Evolutionary conservation across 2,113 vertebrate species (phyloP).

Genomic region (Hyla sarda): DNA sequence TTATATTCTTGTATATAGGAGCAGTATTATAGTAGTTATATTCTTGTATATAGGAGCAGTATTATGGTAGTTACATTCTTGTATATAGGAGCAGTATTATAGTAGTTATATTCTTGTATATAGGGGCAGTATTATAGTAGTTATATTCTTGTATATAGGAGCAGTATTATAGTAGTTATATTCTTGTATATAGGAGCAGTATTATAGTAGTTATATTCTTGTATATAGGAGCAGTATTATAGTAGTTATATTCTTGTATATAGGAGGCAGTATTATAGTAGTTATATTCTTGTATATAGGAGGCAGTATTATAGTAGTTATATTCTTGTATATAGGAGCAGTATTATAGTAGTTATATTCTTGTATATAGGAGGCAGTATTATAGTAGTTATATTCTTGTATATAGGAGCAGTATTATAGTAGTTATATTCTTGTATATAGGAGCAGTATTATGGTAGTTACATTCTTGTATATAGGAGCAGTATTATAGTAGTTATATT

Average conservation of each 20-base stretch:
- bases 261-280: constrained; percentile 1
- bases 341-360: too few species aligned
- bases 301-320: constrained; percentile 5
- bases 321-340: background rate
- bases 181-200: background rate
- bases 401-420: too few species aligned
- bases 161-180: constrained; percentile 4
- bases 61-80: too few species aligned
- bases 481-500: background rate
- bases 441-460: too few species aligned
- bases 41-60: too few species aligned
- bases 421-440: too few species aligned
- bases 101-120: constrained; percentile 2
- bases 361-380: too few species aligned
- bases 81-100: background rate
- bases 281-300: constrained; percentile 3
- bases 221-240: background rate
- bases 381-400: too few species aligned
- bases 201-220: constrained; percentile 11
- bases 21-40: too few species aligned
- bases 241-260: background rate
- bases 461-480: too few species aligned
- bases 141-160: background rate
- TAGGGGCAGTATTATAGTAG: constrained; percentile 2
- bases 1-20: background rate